Evolutionary conservation across 30 jellyfish, hydroid and myxozoan species (phyloP), one percentile per base, ranked within the genome.

Genomic region (Catostylus mosaicus): DNA sequence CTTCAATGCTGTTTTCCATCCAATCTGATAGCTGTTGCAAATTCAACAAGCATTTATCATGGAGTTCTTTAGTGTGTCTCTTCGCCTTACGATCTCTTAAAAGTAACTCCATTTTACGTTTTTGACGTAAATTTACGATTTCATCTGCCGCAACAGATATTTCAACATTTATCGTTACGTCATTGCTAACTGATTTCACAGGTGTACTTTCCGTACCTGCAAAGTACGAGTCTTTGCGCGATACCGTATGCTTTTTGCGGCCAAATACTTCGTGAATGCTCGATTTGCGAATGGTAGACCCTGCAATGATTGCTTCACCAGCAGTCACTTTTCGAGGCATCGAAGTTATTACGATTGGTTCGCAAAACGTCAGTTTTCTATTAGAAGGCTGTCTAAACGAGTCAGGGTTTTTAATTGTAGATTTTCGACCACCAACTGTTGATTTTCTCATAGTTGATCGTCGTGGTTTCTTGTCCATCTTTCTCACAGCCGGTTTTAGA

Each of bases 401-500:
- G 24, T 16, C 20, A 2, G 19, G 24, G 6, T 23, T 23, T 5
- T 50, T 9, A 5, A 16, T 18, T 50, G 24, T 50, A 3, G 63
- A 16, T 16, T 50, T 50, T 18, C 20, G 14, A 8, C 24, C 20
- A 24, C 16, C 38, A 7, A 59, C 1, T 59, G 18, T 18, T 1
- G 38, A 22, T 16, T 23, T 59, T 23, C 26, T 20, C 2, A 6
- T 59, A 2, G 10, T 22, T 3, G 36, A 27, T 59, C 37, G 6
- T 7, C 57, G 56, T 27, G 26, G 22, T 24, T 33, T 30, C 31
- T 57, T 33, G 18, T 45, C 31, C 19, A 36, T 27, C 10, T 69
- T 69, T 24, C 31, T 48, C 45, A 3, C 57, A 7, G 51, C 51
- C 14, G 85, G 85, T 27, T 35, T 32, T 1, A 74, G 35, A 50